Base-by-base conservation (phyloP, 2,797 vertebrate species). In the Spondyliosoma cantharus region DNA sequence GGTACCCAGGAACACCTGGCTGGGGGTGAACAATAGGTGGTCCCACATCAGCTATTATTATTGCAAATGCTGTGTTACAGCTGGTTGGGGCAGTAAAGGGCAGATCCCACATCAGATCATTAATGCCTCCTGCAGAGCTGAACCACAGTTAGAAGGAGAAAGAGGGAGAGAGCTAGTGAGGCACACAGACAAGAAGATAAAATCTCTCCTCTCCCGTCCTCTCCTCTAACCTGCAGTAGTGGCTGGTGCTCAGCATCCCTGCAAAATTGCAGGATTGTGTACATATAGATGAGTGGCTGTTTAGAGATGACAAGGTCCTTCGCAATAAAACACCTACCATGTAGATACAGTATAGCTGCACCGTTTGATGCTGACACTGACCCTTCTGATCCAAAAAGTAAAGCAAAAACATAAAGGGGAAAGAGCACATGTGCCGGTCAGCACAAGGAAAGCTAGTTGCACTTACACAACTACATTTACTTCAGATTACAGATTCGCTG, bases 21-120 rank as follows among this genome's bases (percentile, higher is more conserved):
- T 78, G 53, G 56, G 71, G 85, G 71, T 88, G 85, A 91, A 79
- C 82, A 72, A 82, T 63, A 74, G 87, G 83, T 79, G 88, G 86
- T 90, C 89, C 84, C 79, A 79, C 76, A 84, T 87, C 86, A 91
- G 81, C 87, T 87, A 74, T 87, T 87, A 90, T 86, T 90, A 89
- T 84, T 90, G 80, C 87, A 81, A 90, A 88, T 80, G 65, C 68
- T 84, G 86, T 71, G 90, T 84, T 90, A 88, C 92, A 93, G 91
- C 90, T 90, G 91, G 84, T 83, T 75, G 80, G 82, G 82, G 86
- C 76, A 84, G 85, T 81, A 81, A 80, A 92, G 92, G 91, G 89
- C 91, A 93, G 81, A 82, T 92, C 91, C 89, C 88, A 87, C 74
- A 79, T 90, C 89, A 90, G 87, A 84, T 90, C 90, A 89, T 93